A percentile compares a stretch with the other conserved stretches of the same genome.
Conservation (phyloP, 1,140 invertebrate genomes). For the Pseudomyrmex gracilis region DNA sequence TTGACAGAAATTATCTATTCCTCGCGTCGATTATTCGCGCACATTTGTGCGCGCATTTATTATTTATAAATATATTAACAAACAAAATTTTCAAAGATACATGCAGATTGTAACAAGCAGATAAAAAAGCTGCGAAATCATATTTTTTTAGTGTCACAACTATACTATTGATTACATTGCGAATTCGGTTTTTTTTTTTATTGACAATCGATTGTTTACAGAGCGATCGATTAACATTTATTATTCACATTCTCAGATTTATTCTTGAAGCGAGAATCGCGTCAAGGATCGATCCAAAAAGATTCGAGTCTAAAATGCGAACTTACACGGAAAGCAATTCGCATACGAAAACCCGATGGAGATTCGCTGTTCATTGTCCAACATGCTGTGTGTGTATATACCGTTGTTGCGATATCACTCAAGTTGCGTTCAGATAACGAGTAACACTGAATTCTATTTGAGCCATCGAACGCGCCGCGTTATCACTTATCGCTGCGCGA, state of each 20-base stretch:
- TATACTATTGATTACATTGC: constrained; percentile 8
- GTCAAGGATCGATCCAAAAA: background rate
- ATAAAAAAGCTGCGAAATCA: constrained; percentile 19
- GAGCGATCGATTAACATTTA: background rate
- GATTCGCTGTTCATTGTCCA: constrained; percentile 51
- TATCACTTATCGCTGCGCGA: constrained; percentile 67
- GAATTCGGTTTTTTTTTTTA: background rate
- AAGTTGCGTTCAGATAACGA: constrained; percentile 63
- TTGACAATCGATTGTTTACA: background rate
- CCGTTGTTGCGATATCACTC: constrained; percentile 29
- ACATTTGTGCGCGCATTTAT: background rate
- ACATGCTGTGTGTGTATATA: constrained; percentile 27
- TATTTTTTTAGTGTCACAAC: constrained; percentile 10
- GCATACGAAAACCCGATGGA: constrained; percentile 46
- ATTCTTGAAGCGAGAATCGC: background rate
- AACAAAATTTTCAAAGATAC: background rate
- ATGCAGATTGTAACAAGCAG: background rate
- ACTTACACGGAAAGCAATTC: constrained; percentile 56
- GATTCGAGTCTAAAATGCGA: background rate
- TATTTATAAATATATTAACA: background rate
- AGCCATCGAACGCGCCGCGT: constrained; percentile 58
- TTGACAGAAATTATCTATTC: background rate
- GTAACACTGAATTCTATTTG: constrained; percentile 67
- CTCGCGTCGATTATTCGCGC: background rate
- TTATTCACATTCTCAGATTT: background rate